phyloP scores from a whole-genome alignment of 1,140 invertebrate species.

The Hesperophylax magnus region DNA sequence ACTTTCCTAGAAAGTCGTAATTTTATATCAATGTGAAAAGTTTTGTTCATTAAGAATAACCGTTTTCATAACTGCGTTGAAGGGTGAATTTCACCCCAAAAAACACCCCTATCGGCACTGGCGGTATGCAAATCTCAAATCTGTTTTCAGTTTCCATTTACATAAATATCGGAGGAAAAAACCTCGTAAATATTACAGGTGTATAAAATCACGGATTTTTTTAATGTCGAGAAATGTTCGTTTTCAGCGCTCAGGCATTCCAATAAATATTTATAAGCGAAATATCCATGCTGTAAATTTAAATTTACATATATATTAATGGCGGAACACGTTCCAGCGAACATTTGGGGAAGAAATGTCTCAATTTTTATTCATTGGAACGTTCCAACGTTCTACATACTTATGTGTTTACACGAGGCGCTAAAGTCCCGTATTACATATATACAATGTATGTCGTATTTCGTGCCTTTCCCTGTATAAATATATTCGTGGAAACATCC shows the following conservation, averaged over 20 bases:
- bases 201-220: conserved; percentile 25
- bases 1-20: no score
- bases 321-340: conserved; percentile 51
- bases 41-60: conserved; percentile 4
- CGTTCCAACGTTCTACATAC: neutral
- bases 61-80: neutral
- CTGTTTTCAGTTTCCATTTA: conserved; percentile 19
- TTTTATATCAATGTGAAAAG: neutral
- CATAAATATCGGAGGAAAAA: conserved; percentile 29
- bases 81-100: neutral
- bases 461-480: neutral
- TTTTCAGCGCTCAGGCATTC: conserved; percentile 37
- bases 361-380: conserved; percentile 57
- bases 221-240: conserved; percentile 17
- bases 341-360: conserved; percentile 47
- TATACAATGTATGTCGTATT: no score
- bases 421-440: neutral
- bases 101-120: no score
- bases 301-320: conserved; percentile 58
- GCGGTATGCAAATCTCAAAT: conserved; percentile 17
- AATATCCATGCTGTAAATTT: conserved; percentile 53
- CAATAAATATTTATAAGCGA: conserved; percentile 57
- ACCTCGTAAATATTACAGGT: conserved; percentile 31
- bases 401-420: neutral
- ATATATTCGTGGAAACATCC: conserved; percentile 3